phyloP scores from a whole-genome alignment of 2,797 vertebrate species.

The Pipistrellus pipistrellus region DNA sequence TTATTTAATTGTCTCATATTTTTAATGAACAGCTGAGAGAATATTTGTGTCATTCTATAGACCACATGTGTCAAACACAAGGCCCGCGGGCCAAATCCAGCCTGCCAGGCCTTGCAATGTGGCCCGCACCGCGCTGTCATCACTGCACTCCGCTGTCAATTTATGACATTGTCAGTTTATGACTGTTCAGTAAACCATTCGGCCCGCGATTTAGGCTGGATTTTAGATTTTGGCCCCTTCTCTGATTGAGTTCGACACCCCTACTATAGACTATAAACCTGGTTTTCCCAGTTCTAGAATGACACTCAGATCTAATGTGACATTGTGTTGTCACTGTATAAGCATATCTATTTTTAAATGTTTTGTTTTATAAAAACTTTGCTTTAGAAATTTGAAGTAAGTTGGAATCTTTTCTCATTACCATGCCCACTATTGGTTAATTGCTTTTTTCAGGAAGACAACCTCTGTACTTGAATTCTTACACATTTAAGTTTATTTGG shows the following conservation, averaged over 20 bases:
- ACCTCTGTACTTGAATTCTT: background rate
- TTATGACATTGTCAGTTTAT: too few relatives aligned
- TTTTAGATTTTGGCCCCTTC: too few relatives aligned
- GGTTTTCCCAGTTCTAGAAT: background rate
- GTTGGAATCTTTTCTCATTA: background rate
- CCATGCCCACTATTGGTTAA: background rate
- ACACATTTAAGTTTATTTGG: conserved; percentile 3
- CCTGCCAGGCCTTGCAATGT: too few relatives aligned
- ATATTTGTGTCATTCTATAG: background rate
- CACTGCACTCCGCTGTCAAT: too few relatives aligned
- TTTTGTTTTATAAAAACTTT: conserved; percentile 34
- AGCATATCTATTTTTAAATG: background rate
- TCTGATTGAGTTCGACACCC: too few relatives aligned
- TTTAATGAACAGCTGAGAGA: background rate
- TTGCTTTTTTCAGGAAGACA: conserved; percentile 11
- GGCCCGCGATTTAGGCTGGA: too few relatives aligned
- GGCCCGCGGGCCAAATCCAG: too few relatives aligned
- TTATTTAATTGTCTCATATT: background rate
- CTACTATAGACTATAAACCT: background rate
- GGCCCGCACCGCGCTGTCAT: too few relatives aligned
- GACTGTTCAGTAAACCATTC: too few relatives aligned
- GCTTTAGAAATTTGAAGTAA: conserved; percentile 9
- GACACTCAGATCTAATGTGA: background rate
- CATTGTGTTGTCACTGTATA: background rate
- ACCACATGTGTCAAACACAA: too few relatives aligned